Conservation (phyloP, 1,140 invertebrate genomes). For the Araneus ventricosus region DNA sequence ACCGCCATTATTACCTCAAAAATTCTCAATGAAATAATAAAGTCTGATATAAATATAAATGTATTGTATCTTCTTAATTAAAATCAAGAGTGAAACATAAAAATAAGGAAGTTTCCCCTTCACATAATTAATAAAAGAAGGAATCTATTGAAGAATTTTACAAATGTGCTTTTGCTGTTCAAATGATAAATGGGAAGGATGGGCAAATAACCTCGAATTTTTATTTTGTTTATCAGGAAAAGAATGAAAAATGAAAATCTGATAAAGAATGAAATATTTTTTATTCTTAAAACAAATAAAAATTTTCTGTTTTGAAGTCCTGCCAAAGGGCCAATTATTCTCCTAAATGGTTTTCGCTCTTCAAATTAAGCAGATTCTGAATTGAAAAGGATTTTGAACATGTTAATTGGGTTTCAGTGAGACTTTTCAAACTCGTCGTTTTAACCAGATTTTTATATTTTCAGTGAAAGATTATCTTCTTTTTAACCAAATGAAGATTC, state of each 20-base stretch:
- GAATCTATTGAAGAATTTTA: background rate
- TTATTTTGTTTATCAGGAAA: background rate
- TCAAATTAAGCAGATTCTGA: background rate
- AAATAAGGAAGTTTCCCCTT: no score
- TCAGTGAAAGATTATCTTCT: background rate
- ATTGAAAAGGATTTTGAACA: constrained; percentile 16
- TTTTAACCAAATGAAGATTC: background rate
- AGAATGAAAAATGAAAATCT: background rate
- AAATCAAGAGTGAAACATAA: no score
- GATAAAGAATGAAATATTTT: background rate
- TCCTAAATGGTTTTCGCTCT: background rate
- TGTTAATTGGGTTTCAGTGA: constrained; percentile 24
- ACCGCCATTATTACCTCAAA: no score
- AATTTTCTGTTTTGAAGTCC: background rate
- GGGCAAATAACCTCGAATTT: background rate
- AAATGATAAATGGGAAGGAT: background rate
- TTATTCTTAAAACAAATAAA: background rate
- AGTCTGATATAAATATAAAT: no score
- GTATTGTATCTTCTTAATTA: no score
- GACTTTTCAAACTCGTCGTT: background rate
- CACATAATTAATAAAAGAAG: background rate
- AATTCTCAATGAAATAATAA: no score
- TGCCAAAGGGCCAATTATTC: constrained; percentile 23
- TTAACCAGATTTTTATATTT: background rate
- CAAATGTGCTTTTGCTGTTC: background rate